phyloP scores from a whole-genome alignment of 64 coral and sea anemone species.

The Porites australiensis region DNA sequence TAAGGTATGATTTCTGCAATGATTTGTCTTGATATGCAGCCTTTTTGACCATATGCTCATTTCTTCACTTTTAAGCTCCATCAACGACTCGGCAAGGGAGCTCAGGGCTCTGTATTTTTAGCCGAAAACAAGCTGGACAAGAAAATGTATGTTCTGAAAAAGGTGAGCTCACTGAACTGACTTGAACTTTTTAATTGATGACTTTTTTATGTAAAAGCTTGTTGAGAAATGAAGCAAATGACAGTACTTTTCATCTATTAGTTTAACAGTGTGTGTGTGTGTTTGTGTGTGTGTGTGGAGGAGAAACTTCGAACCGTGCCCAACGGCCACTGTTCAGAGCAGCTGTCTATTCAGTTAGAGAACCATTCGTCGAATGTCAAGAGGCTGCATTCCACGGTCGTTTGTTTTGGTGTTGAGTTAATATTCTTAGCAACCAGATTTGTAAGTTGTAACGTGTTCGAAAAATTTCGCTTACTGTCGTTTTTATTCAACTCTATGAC shows the following conservation, averaged over 20 bases:
- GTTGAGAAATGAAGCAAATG: no score
- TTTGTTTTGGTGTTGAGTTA: background rate
- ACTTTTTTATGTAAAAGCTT: background rate
- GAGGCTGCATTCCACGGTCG: slow-evolving; percentile 28
- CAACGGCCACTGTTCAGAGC: no score
- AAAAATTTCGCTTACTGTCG: background rate
- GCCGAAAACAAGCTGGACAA: slow-evolving; percentile 94
- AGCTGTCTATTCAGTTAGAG: background rate
- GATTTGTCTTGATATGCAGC: background rate
- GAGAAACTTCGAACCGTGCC: no score
- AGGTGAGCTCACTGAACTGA: slow-evolving; percentile 52
- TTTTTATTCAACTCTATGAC: background rate
- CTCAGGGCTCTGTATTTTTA: slow-evolving; percentile 93
- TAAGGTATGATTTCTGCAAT: slow-evolving; percentile 19
- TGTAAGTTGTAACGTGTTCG: background rate
- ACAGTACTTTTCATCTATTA: background rate
- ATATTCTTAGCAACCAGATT: slow-evolving; percentile 26
- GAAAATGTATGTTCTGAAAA: slow-evolving; percentile 92
- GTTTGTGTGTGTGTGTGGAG: no score
- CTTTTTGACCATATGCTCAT: background rate
- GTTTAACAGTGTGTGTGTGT: background rate
- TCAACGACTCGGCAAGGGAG: slow-evolving; percentile 97
- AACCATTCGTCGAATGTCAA: slow-evolving; percentile 4
- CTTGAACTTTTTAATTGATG: background rate
- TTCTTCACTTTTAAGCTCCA: slow-evolving; percentile 75